Percentiles rank a stretch among this genome's conserved stretches.
Evolutionary conservation across 2,113 vertebrate genomes (phyloP).

Genomic region (Astur gentilis): DNA sequence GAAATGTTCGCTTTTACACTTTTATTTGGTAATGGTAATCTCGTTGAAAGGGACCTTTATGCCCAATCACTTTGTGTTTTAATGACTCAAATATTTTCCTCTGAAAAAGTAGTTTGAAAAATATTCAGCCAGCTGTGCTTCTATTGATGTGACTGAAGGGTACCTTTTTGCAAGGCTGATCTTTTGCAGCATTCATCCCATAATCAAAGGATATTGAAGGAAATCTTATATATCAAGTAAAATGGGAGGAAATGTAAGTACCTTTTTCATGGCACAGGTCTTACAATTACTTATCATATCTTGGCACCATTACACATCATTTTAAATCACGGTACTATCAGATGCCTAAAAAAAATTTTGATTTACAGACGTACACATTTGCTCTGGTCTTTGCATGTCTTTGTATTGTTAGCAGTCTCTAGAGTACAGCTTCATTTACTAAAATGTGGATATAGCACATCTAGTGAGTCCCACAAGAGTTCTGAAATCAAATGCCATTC

Average conservation of each 20-base stretch:
- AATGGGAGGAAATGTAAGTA: neutral
- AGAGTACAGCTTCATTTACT: neutral
- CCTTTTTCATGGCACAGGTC: neutral
- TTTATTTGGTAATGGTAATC: neutral
- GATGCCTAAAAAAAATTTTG: neutral
- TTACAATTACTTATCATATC: neutral
- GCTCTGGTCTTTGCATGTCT: neutral
- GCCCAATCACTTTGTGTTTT: neutral
- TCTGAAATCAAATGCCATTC: neutral
- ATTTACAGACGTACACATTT: neutral
- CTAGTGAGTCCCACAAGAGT: neutral
- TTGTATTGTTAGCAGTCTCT: neutral
- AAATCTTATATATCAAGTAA: neutral
- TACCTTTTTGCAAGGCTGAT: conserved; percentile 1
- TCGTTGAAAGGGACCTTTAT: neutral
- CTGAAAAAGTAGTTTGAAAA: conserved; percentile 13
- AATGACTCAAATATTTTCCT: neutral
- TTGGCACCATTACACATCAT: neutral
- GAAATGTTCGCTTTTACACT: neutral
- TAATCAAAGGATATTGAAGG: neutral
- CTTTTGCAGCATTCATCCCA: neutral
- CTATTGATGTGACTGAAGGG: neutral
- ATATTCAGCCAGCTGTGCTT: neutral
- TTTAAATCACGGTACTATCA: neutral
- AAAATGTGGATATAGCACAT: neutral